phyloP scores from a whole-genome alignment of 1,140 invertebrate genomes.

The Agrilus planipennis region DNA sequence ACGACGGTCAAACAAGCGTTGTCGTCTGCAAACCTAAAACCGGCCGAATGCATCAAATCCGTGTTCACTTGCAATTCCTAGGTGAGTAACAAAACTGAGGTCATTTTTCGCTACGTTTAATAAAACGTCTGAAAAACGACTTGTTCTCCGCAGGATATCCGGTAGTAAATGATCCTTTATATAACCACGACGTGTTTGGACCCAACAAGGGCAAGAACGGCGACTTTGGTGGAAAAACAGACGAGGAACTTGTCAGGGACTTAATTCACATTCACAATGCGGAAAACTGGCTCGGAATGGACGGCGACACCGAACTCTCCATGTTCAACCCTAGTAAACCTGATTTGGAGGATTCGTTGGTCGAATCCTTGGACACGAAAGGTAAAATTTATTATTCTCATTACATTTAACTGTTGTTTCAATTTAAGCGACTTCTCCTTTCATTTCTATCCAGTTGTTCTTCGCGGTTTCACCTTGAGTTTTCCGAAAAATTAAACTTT shows the following conservation, averaged over 20 bases:
- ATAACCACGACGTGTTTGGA: constrained; percentile 87
- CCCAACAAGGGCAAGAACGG: constrained; percentile 85
- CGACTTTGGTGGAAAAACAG: constrained; percentile 78
- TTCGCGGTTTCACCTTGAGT: no score
- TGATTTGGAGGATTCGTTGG: constrained; percentile 47
- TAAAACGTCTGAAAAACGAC: not conserved
- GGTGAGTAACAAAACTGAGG: constrained; percentile 48
- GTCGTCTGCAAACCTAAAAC: constrained; percentile 88
- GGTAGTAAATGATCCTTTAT: constrained; percentile 92
- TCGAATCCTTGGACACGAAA: constrained; percentile 28
- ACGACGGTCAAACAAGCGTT: constrained; percentile 79
- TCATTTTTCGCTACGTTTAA: not conserved
- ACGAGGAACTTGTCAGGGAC: constrained; percentile 81
- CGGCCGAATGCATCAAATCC: constrained; percentile 96
- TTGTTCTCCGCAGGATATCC: constrained; percentile 63
- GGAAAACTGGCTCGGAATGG: constrained; percentile 86
- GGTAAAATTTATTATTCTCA: constrained; percentile 14
- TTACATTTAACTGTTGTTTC: no score
- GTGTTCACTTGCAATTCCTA: constrained; percentile 96
- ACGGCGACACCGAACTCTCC: constrained; percentile 71
- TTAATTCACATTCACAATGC: constrained; percentile 85
- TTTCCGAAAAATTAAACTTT: constrained; percentile 2
- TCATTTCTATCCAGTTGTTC: no score
- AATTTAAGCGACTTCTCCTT: no score
- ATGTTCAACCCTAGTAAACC: constrained; percentile 58